Evolutionary conservation across 2,797 vertebrate species (phyloP), one percentile per base, ranked within the genome.

Genomic region (Fundulus diaphanus): DNA sequence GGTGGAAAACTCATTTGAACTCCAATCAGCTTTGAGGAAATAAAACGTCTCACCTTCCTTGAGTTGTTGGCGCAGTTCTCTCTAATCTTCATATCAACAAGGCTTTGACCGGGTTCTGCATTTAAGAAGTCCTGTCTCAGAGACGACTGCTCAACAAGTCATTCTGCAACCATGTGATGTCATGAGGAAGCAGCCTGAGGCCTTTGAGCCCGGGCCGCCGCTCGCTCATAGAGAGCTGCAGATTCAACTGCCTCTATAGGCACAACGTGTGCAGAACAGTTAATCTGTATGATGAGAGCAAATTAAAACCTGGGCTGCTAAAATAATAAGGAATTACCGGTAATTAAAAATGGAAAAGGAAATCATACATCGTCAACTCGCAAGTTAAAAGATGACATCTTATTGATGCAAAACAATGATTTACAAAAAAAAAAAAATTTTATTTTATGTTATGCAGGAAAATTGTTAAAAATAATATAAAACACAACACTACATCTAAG

Each of bases 81-180:
- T 81, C 51, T 1, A 6, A 74, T 49, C 40, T 76, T 49, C 33
- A 46, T 18, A 63, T 83, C 70, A 75, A 74, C 81, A 70, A 44
- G 84, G 72, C 77, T 6, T 57, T 12, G 59, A 42, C 18, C 2
- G 9, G n/a, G 22, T 77, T 77, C 79, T 42, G 56, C 67, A 70
- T 87, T 84, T 78, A 80, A 80, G 74, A 91, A 85, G 85, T 90
- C 84, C 87, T 80, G 85, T 76, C 78, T 85, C 84, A 82, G 83
- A 78, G 80, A 90, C 49, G 81, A 91, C 73, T 33, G 88, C 76
- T 49, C 57, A 59, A 82, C 57, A 87, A 93, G 92, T 95, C 92
- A 92, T 85, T 92, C 90, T 88, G 90, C 66, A 89, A 87, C 88
- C 93, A 95, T 93, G 94, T 94, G 94, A 95, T 93, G 92, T 90